Conservation (phyloP, 2,888 invertebrate genomes). For the Rosalia funebris region DNA sequence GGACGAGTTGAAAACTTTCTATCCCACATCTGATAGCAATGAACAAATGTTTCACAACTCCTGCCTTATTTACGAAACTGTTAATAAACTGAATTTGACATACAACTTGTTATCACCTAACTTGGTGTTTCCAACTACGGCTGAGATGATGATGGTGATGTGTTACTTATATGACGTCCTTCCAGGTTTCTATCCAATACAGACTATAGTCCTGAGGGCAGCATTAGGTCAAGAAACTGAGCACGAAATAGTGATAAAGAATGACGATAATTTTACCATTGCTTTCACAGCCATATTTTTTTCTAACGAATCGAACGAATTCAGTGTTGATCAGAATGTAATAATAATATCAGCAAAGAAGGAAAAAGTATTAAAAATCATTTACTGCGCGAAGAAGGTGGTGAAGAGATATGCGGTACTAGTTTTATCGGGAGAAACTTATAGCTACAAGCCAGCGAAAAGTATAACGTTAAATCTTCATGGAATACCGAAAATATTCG, state of each 20-base stretch:
- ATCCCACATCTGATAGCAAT: constrained; percentile 59
- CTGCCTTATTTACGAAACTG: constrained; percentile 61
- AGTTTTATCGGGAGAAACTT: constrained; percentile 53
- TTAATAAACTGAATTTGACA: constrained; percentile 68
- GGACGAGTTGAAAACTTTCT: constrained; percentile 64
- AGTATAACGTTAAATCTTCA: constrained; percentile 49
- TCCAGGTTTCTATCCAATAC: constrained; percentile 66
- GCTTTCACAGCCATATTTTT: constrained; percentile 53
- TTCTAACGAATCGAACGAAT: constrained; percentile 48
- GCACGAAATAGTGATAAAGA: constrained; percentile 62
- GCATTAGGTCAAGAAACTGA: constrained; percentile 64
- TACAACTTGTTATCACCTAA: constrained; percentile 67
- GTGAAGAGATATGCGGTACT: constrained; percentile 41
- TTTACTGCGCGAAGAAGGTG: constrained; percentile 52
- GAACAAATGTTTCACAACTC: constrained; percentile 69
- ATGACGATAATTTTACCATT: constrained; percentile 50
- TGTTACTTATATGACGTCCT: constrained; percentile 67
- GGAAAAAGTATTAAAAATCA: constrained; percentile 39
- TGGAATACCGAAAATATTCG: constrained; percentile 50
- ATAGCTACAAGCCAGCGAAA: constrained; percentile 50
- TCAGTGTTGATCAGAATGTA: constrained; percentile 37
- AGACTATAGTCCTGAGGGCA: constrained; percentile 64
- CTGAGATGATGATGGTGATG: constrained; percentile 71
- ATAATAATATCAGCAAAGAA: constrained; percentile 33
- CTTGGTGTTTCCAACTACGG: constrained; percentile 67